Conservation (phyloP, 2,113 vertebrate species). For the Ceratotherium simum region DNA sequence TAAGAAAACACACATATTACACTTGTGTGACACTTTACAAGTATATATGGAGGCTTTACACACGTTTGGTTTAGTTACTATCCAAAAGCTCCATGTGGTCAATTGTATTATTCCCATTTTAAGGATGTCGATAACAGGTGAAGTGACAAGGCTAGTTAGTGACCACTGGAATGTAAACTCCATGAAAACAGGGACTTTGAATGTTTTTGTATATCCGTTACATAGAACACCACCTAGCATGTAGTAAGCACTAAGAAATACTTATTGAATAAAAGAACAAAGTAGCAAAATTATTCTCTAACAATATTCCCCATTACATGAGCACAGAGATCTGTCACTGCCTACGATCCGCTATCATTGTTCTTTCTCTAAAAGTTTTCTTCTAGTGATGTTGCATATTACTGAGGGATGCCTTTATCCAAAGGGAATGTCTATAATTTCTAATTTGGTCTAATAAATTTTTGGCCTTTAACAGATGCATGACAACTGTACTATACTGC, state of each 20-base stretch:
- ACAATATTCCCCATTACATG: neutral
- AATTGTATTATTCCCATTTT: neutral
- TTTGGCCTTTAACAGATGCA: slow-evolving; percentile 77
- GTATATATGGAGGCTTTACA: neutral
- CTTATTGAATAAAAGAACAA: neutral
- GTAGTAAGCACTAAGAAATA: neutral
- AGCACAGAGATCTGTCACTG: neutral
- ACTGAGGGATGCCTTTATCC: slow-evolving; percentile 46
- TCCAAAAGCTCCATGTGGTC: neutral
- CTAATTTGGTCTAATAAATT: slow-evolving; percentile 75
- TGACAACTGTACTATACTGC: slow-evolving; percentile 64
- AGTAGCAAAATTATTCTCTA: neutral
- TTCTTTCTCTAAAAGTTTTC: slow-evolving; percentile 2
- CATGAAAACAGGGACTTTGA: neutral
- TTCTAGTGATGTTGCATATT: slow-evolving; percentile 5
- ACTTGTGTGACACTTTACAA: neutral
- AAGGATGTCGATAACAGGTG: neutral
- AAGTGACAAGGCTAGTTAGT: neutral
- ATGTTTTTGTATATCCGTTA: neutral
- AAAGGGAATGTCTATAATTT: slow-evolving; percentile 70
- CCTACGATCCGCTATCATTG: neutral
- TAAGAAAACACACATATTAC: neutral
- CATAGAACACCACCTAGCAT: neutral
- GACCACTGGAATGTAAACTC: neutral
- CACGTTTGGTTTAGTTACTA: neutral